Conservation (phyloP, 92 coral and sea anemone species). For the Porites evermanni region DNA sequence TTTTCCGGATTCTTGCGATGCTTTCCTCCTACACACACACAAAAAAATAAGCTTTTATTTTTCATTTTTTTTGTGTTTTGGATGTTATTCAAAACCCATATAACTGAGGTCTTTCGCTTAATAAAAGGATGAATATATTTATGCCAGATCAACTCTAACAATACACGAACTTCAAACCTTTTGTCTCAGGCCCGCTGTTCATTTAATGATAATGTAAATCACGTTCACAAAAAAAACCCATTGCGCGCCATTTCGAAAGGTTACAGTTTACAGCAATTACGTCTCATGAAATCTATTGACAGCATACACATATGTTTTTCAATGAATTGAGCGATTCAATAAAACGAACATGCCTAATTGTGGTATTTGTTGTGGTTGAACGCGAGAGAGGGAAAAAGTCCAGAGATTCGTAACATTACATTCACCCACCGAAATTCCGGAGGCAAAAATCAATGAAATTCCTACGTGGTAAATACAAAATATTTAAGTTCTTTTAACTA, state of each 20-base stretch:
- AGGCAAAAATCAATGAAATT: constrained; percentile 36
- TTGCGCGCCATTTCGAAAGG: no score
- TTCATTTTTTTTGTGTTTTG: neutral
- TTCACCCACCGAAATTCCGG: neutral
- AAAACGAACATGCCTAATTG: neutral
- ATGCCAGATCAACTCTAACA: constrained; percentile 16
- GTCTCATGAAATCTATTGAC: neutral
- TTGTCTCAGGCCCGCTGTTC: constrained; percentile 3
- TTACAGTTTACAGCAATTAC: no score
- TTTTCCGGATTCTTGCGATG: constrained; percentile 41
- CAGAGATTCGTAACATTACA: neutral
- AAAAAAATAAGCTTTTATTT: neutral
- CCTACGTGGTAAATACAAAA: constrained; percentile 27
- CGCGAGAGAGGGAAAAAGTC: constrained; percentile 8
- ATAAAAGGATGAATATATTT: neutral
- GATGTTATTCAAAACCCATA: neutral
- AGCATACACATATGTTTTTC: neutral
- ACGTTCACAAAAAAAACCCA: neutral
- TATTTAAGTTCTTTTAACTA: neutral
- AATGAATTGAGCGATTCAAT: constrained; percentile 8
- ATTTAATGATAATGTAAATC: neutral
- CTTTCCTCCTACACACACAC: constrained; percentile 32
- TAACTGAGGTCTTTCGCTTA: neutral
- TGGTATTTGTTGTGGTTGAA: constrained; percentile 26
- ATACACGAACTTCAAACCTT: constrained; percentile 12